A percentile compares a stretch with the other conserved stretches of the same genome.
phyloP scores from a whole-genome alignment of 2,797 vertebrate species.

The Dallia pectoralis region DNA sequence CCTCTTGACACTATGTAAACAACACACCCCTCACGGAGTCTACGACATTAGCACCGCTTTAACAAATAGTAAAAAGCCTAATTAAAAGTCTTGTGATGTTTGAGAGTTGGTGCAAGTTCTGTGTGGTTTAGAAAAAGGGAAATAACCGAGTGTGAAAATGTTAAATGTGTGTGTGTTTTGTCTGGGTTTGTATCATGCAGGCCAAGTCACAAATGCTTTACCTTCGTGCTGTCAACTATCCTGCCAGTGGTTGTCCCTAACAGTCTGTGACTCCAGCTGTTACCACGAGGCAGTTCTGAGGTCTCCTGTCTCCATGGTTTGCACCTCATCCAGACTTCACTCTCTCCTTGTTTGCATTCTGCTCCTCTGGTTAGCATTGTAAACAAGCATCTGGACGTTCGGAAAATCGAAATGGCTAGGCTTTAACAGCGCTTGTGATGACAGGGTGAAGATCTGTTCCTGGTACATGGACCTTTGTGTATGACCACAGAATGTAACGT shows the following conservation, averaged over 20 bases:
- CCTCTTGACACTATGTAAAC: slow-evolving; percentile 47
- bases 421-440: background rate
- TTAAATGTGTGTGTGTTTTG: background rate
- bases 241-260: slow-evolving; percentile 14
- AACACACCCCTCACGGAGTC: slow-evolving; percentile 18
- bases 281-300: slow-evolving; percentile 42
- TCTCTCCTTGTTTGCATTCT: background rate
- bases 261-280: slow-evolving; percentile 43
- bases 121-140: slow-evolving; percentile 16
- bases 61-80: slow-evolving; percentile 18
- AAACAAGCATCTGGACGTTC: background rate
- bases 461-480: background rate
- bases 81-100: slow-evolving; percentile 21
- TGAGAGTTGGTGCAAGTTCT: slow-evolving; percentile 21
- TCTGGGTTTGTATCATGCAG: background rate
- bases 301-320: slow-evolving; percentile 57
- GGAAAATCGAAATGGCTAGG: background rate
- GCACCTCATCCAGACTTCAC: slow-evolving; percentile 12
- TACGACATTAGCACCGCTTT: background rate
- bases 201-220: slow-evolving; percentile 44
- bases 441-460: background rate
- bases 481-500: background rate
- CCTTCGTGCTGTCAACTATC: slow-evolving; percentile 57
- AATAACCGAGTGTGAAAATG: slow-evolving; percentile 34
- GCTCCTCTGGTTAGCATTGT: background rate